These are phyloP conservation scores for Eristalis intricaria DNA, from an alignment of 2,888 invertebrate genomes.

Conservation along the genomic window DNA sequence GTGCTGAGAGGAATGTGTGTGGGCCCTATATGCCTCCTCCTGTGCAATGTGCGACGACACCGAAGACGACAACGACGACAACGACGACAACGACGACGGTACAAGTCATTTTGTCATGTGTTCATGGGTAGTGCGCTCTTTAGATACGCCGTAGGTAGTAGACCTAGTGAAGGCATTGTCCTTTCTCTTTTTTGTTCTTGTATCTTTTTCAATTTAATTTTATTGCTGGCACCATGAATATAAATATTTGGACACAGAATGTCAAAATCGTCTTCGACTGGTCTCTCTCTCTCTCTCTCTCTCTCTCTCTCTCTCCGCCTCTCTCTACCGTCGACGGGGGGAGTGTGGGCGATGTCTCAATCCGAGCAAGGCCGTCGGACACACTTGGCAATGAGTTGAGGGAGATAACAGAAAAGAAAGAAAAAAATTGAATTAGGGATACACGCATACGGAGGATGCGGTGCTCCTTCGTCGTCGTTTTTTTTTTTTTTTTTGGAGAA, in stretches of 20 bases:
- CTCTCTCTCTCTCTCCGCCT: no score
- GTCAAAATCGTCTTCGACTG: background rate
- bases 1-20: constrained; percentile 21
- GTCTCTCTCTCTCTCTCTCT: no score
- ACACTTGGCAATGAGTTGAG: background rate
- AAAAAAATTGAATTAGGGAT: constrained; percentile 64
- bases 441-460: constrained; percentile 31
- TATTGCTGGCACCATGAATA: constrained; percentile 72
- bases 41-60: background rate
- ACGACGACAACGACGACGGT: background rate
- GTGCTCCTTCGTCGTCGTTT: no score
- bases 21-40: constrained; percentile 6
- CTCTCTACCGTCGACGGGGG: no score
- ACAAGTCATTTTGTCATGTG: constrained; percentile 64
- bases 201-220: constrained; percentile 69
- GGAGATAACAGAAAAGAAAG: constrained; percentile 65
- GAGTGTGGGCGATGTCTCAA: constrained; percentile 59
- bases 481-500: background rate
- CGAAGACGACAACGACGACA: background rate
- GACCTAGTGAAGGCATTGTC: constrained; percentile 42
- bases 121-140: constrained; percentile 49
- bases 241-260: constrained; percentile 69
- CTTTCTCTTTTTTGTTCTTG: constrained; percentile 45
- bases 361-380: constrained; percentile 30
- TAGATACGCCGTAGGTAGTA: constrained; percentile 43